Conservation (phyloP, 2,888 invertebrate genomes). For the Aplocera efformata region DNA sequence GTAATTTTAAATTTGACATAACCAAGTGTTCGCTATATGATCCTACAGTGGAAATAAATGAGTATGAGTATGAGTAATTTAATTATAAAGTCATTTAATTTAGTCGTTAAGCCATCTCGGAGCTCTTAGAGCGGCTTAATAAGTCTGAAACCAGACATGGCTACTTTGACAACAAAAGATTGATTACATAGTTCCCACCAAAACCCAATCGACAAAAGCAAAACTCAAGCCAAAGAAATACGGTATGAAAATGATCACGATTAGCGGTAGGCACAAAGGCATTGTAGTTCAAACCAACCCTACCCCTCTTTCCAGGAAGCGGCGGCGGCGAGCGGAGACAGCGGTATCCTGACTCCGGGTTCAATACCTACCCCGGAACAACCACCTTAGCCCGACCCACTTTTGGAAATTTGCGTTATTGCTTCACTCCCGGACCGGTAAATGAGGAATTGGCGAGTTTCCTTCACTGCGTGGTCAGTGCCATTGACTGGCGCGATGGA, state of each 20-base stretch:
- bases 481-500: constrained; percentile 8
- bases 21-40: too few species aligned
- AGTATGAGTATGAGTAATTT: too few species aligned
- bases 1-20: too few species aligned
- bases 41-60: too few species aligned
- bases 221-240: constrained; percentile 33
- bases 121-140: too few species aligned
- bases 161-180: too few species aligned
- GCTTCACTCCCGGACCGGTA: constrained; percentile 31
- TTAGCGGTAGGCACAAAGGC: constrained; percentile 66
- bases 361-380: constrained; percentile 14
- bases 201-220: constrained; percentile 30
- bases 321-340: constrained; percentile 73
- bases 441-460: constrained; percentile 39
- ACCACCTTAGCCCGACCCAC: constrained; percentile 34
- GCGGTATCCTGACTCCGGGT: constrained; percentile 55
- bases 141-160: too few species aligned
- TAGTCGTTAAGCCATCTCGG: too few species aligned
- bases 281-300: constrained; percentile 60
- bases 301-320: constrained; percentile 46
- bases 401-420: constrained; percentile 40
- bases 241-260: constrained; percentile 57
- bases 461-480: constrained; percentile 17
- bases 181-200: too few species aligned
- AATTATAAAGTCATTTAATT: too few species aligned